A percentile compares a stretch with the other conserved stretches of the same genome.
These are phyloP conservation scores for Anagrus nilaparvatae DNA, from an alignment of 1,140 invertebrate species.

Conservation along the genomic window DNA sequence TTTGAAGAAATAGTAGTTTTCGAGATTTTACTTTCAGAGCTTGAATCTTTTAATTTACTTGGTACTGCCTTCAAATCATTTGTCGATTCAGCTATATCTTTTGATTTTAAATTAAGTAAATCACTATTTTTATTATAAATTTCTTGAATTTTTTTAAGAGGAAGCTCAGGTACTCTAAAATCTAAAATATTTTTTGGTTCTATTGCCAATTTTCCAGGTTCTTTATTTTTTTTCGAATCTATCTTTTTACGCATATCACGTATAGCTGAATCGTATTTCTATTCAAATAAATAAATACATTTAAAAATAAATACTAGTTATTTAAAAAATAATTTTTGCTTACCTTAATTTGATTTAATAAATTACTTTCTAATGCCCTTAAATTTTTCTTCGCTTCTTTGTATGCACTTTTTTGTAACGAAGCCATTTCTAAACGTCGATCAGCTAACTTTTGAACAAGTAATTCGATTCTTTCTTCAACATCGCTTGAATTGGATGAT, in stretches of 20 bases:
- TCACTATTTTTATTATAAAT: constrained; percentile 35
- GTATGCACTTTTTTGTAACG: constrained; percentile 34
- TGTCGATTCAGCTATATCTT: constrained; percentile 10
- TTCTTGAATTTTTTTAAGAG: constrained; percentile 36
- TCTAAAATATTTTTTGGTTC: constrained; percentile 34
- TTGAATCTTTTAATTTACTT: not conserved
- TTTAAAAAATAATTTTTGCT: constrained; percentile 2
- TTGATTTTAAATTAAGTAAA: constrained; percentile 32
- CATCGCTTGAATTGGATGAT: constrained; percentile 38
- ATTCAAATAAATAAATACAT: constrained; percentile 8
- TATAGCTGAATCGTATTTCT: constrained; percentile 40
- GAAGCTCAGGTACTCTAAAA: constrained; percentile 40
- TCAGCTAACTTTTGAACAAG: constrained; percentile 36
- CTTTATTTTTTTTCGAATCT: constrained; percentile 32
- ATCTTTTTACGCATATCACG: constrained; percentile 39
- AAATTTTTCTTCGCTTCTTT: constrained; percentile 37
- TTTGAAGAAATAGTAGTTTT: not conserved
- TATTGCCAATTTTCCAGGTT: constrained; percentile 34
- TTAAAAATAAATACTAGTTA: constrained; percentile 3
- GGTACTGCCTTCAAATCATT: not conserved
- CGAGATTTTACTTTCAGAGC: too few relatives aligned
- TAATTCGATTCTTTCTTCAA: constrained; percentile 37
- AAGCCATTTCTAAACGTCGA: constrained; percentile 35
- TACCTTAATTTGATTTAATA: constrained; percentile 39
- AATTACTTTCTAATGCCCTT: constrained; percentile 34